phyloP scores from a whole-genome alignment of 2,113 vertebrate genomes.

The Pantherophis guttatus region DNA sequence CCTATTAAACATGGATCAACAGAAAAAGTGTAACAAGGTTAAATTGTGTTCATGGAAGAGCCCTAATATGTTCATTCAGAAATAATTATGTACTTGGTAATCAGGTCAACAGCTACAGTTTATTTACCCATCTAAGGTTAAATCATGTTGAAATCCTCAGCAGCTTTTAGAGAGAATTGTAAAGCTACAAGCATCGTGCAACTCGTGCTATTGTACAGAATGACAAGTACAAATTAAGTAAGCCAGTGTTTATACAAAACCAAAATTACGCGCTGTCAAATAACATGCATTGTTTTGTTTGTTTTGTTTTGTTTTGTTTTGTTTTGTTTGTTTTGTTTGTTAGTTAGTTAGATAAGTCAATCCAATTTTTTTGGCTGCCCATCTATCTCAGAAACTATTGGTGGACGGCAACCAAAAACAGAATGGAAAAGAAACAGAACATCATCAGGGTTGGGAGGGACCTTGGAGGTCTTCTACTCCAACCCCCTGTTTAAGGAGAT shows the following conservation, averaged over 20 bases:
- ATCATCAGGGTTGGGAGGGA: too few species aligned
- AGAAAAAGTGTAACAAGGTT: constrained; percentile 26
- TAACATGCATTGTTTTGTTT: background rate
- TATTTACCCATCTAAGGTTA: constrained; percentile 14
- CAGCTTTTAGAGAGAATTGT: background rate
- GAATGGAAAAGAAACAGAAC: background rate
- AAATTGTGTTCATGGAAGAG: constrained; percentile 16
- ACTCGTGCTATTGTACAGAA: background rate
- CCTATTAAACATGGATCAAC: background rate
- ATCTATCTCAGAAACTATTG: background rate
- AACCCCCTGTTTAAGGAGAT: background rate
- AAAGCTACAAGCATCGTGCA: background rate
- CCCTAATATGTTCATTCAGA: constrained; percentile 16
- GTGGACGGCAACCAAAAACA: background rate
- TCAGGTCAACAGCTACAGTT: background rate
- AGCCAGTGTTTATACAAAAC: rapidly evolving
- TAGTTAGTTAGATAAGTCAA: too few species aligned
- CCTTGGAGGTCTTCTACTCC: too few species aligned
- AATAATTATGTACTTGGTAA: constrained; percentile 23
- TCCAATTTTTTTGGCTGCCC: background rate
- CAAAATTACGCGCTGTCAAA: background rate
- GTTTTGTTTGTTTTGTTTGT: too few species aligned
- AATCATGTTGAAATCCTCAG: constrained; percentile 10
- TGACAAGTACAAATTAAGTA: background rate
- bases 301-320: too few species aligned